phyloP scores from a whole-genome alignment of 64 coral and sea anemone genomes.

The Stichodactyla mertensii region DNA sequence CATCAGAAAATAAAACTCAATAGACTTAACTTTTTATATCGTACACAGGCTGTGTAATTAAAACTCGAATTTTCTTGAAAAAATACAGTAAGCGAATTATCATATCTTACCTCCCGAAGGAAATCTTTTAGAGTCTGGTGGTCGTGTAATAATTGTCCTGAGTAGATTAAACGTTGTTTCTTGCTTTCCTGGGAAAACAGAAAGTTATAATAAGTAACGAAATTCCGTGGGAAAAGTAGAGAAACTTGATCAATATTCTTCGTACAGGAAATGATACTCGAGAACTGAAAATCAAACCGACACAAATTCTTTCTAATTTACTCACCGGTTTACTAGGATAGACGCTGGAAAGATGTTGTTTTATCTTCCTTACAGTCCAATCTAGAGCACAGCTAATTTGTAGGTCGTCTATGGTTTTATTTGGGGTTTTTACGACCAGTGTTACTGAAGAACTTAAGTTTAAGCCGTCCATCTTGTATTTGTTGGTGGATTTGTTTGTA shows the following conservation, averaged over 20 bases:
- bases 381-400: constrained; percentile 85
- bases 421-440: constrained; percentile 95
- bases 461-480: constrained; percentile 46
- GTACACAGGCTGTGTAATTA: neutral
- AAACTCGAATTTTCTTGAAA: neutral
- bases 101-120: neutral
- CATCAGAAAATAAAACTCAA: neutral
- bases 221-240: neutral
- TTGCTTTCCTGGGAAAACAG: constrained; percentile 66
- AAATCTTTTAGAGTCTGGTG: constrained; percentile 68
- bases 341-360: constrained; percentile 85
- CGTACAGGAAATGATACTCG: neutral
- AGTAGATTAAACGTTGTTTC: constrained; percentile 92
- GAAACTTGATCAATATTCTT: neutral
- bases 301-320: constrained; percentile 15
- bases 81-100: neutral
- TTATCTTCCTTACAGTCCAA: constrained; percentile 93
- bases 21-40: neutral
- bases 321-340: constrained; percentile 94
- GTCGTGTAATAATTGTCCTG: constrained; percentile 82
- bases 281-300: constrained; percentile 32
- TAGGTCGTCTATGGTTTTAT: constrained; percentile 89
- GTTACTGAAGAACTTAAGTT: constrained; percentile 66
- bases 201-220: neutral
- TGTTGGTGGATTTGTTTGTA: neutral